phyloP scores from a whole-genome alignment of 2,797 vertebrate species.

The Dromococcyx pavoninus region DNA sequence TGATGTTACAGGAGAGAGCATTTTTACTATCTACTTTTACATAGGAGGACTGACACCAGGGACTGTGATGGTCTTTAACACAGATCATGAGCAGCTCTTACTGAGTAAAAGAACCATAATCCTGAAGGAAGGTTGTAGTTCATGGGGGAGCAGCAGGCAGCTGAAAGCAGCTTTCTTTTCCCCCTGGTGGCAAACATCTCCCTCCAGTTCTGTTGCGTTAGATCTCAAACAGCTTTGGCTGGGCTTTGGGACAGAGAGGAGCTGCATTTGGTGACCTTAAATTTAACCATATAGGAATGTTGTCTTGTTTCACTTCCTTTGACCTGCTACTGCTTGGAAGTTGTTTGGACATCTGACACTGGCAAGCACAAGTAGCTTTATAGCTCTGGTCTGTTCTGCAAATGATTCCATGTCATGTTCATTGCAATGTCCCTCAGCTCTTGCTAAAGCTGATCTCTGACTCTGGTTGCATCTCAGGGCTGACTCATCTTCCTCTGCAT shows the following conservation, averaged over 20 bases:
- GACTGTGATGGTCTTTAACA: neutral
- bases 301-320: neutral
- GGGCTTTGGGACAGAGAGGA: neutral
- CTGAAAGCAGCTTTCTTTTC: neutral
- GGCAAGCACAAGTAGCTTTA: neutral
- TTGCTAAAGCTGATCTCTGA: neutral
- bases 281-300: neutral
- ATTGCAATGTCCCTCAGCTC: neutral
- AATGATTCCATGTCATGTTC: neutral
- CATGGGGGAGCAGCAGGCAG: neutral
- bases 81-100: neutral
- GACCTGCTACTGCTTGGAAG: neutral
- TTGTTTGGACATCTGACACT: neutral
- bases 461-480: neutral
- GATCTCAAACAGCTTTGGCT: neutral
- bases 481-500: constrained; percentile 19
- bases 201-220: neutral
- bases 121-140: neutral
- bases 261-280: neutral
- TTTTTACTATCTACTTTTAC: neutral
- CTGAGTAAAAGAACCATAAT: neutral
- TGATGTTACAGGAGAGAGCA: neutral
- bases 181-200: neutral
- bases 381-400: neutral
- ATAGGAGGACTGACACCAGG: neutral